Evolutionary conservation across 2,888 invertebrate species (phyloP).

Genomic region (Tiliacea citrago): DNA sequence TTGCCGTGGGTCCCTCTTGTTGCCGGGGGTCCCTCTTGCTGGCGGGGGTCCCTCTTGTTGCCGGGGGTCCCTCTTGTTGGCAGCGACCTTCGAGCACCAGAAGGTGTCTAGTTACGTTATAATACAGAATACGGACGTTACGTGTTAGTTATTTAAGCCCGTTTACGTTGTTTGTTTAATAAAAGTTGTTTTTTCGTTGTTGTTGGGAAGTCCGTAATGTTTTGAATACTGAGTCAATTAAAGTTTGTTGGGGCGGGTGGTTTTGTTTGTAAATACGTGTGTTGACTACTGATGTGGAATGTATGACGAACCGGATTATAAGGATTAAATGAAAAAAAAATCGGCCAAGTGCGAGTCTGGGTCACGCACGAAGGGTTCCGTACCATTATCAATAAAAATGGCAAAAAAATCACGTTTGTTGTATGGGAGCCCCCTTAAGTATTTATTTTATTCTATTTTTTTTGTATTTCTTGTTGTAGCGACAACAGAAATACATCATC

Average conservation of each 20-base stretch:
- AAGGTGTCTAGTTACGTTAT: slow-evolving; percentile 15
- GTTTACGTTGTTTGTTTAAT: slow-evolving; percentile 50
- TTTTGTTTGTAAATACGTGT: slow-evolving; percentile 31
- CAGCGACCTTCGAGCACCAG: slow-evolving; percentile 13
- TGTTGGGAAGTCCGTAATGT: slow-evolving; percentile 36
- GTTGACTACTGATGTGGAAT: slow-evolving; percentile 19
- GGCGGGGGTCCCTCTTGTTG: slow-evolving; percentile 17
- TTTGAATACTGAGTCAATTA: slow-evolving; percentile 33
- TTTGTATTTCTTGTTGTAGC: no score
- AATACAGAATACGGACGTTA: slow-evolving; percentile 17
- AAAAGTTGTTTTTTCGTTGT: slow-evolving; percentile 53
- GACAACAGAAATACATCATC: no score
- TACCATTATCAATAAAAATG: no score
- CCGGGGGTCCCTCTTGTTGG: slow-evolving; percentile 14
- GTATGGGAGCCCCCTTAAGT: no score
- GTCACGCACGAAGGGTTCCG: no score
- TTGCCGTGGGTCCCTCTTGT: slow-evolving; percentile 24
- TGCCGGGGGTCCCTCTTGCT: slow-evolving; percentile 16
- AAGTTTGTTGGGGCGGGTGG: slow-evolving; percentile 36
- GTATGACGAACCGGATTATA: neutral
- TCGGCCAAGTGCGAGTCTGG: no score
- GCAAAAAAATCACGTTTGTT: no score
- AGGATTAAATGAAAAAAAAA: no score
- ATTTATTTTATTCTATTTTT: no score
- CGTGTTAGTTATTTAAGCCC: slow-evolving; percentile 52